Conservation (phyloP, 2,888 invertebrate genomes). For the Drosophila melanocephala region DNA sequence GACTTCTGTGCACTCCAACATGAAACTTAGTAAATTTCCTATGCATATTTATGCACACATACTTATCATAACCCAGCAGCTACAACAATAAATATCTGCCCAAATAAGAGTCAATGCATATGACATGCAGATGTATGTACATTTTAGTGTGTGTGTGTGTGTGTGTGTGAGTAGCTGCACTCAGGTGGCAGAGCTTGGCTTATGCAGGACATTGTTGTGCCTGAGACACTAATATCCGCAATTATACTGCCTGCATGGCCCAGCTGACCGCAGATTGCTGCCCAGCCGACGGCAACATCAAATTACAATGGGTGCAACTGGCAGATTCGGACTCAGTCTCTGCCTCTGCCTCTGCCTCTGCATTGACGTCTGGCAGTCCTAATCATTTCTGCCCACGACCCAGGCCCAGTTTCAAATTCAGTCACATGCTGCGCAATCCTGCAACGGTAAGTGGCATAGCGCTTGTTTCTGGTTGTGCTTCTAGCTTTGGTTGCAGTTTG, state of each 20-base stretch:
- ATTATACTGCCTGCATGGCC: slow-evolving; percentile 28
- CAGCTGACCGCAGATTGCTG: slow-evolving; percentile 53
- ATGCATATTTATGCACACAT: slow-evolving; percentile 73
- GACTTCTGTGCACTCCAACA: slow-evolving; percentile 60
- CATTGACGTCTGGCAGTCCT: background rate
- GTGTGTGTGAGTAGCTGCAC: background rate
- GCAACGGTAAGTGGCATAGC: slow-evolving; percentile 9
- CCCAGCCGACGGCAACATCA: slow-evolving; percentile 62
- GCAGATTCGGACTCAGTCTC: background rate
- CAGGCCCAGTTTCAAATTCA: background rate
- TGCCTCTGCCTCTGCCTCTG: background rate
- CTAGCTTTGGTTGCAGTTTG: slow-evolving; percentile 2
- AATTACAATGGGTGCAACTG: slow-evolving; percentile 60
- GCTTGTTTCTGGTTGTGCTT: background rate
- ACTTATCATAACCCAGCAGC: slow-evolving; percentile 57
- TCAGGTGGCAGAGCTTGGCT: slow-evolving; percentile 9
- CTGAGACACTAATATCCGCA: slow-evolving; percentile 31
- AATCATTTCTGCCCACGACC: background rate
- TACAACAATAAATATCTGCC: slow-evolving; percentile 52
- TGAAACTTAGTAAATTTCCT: slow-evolving; percentile 72
- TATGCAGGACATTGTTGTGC: slow-evolving; percentile 56
- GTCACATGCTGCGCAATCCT: background rate
- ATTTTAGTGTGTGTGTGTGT: background rate
- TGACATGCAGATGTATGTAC: background rate
- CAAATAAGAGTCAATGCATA: slow-evolving; percentile 33